phyloP scores from a whole-genome alignment of 2,113 vertebrate genomes.

The Otis tarda region DNA sequence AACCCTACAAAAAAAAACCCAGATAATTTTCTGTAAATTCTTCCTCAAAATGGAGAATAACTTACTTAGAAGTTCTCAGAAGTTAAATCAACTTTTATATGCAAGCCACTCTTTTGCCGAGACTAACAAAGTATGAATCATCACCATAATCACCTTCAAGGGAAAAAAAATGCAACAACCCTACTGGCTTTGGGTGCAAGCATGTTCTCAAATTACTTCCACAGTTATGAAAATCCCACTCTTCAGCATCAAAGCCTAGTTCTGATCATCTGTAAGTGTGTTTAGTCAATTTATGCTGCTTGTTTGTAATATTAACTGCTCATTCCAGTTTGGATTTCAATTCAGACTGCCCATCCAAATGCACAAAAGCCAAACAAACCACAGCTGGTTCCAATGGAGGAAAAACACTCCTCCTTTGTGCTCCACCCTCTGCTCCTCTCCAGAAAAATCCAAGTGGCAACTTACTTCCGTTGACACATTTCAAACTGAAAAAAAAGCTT shows the following conservation, averaged over 20 bases:
- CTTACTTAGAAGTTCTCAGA: neutral
- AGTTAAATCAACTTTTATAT: neutral
- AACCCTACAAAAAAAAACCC: too few species aligned
- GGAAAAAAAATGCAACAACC: neutral
- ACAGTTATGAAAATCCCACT: slow-evolving; percentile 24
- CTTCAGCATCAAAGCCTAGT: slow-evolving; percentile 14
- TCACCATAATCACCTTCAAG: neutral
- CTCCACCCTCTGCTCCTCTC: neutral
- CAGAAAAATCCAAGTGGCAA: neutral
- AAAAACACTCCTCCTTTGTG: neutral
- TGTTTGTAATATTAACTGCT: slow-evolving; percentile 36
- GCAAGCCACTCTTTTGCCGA: neutral
- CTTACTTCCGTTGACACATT: neutral
- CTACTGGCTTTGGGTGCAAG: slow-evolving; percentile 24
- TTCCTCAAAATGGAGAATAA: neutral
- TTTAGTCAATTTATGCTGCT: slow-evolving; percentile 37
- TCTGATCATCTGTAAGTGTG: slow-evolving; percentile 22
- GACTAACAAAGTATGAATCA: slow-evolving; percentile 39
- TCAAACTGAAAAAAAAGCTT: neutral
- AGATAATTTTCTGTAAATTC: neutral
- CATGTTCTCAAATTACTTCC: slow-evolving; percentile 36
- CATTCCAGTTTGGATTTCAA: slow-evolving; percentile 45
- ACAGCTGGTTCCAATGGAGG: slow-evolving; percentile 40
- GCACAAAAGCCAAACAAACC: neutral
- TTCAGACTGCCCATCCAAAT: slow-evolving; percentile 34